These are phyloP conservation scores for Camelus bactrianus DNA, from an alignment of 2,113 vertebrate genomes.

Conservation along the genomic window DNA sequence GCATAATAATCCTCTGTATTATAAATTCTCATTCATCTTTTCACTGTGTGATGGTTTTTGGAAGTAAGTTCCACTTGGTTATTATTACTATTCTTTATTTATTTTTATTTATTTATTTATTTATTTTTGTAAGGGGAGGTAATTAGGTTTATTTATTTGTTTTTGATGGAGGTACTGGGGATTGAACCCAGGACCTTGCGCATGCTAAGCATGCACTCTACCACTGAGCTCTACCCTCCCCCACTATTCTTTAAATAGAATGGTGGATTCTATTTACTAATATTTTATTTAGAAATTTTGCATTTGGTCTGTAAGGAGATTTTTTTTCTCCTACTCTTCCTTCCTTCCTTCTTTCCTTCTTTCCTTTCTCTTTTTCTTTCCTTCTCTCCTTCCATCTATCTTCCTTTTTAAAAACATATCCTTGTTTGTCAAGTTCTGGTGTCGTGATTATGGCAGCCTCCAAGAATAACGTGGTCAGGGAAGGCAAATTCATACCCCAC, in stretches of 20 bases:
- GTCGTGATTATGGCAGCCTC: neutral
- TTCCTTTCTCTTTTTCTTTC: neutral
- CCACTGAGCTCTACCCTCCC: no score
- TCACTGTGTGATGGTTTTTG: neutral
- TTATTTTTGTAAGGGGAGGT: no score
- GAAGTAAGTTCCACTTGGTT: neutral
- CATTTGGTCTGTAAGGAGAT: neutral
- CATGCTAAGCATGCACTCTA: no score
- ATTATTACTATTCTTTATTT: neutral
- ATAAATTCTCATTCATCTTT: no score
- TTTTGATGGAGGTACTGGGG: no score
- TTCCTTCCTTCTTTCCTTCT: neutral
- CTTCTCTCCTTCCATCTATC: neutral
- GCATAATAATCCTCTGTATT: no score
- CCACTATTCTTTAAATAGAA: neutral
- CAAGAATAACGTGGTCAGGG: neutral
- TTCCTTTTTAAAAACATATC: neutral
- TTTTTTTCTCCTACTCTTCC: neutral
- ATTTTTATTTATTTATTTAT: no score
- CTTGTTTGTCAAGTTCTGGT: neutral
- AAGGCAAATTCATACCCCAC: neutral
- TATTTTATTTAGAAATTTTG: neutral
- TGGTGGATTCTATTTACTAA: neutral
- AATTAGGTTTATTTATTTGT: no score
- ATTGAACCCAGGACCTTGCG: no score